Evolutionary conservation across 2,113 vertebrate genomes (phyloP).

Genomic region (Marcusenius ussheri): DNA sequence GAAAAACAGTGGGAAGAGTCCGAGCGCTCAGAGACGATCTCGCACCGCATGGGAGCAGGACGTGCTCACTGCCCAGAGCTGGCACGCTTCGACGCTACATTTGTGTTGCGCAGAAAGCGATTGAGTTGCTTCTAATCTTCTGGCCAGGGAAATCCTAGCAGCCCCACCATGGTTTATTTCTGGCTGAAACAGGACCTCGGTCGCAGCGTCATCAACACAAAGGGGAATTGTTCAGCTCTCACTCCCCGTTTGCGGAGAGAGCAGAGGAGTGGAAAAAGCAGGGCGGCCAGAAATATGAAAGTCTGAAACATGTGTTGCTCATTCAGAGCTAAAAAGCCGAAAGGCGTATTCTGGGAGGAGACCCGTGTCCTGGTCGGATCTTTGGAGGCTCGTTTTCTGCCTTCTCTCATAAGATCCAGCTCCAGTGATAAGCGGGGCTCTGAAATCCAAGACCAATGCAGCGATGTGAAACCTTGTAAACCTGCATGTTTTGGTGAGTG

Average conservation of each 20-base stretch:
- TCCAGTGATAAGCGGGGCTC: background rate
- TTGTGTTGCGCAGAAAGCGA: background rate
- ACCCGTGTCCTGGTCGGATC: slow-evolving; percentile 11
- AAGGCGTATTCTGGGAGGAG: slow-evolving; percentile 28
- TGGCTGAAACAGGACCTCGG: background rate
- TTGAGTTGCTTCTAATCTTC: background rate
- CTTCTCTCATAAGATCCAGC: background rate
- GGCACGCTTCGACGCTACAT: background rate
- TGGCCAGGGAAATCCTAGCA: slow-evolving; percentile 22
- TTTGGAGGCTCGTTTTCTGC: slow-evolving; percentile 16
- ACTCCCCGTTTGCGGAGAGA: slow-evolving; percentile 11
- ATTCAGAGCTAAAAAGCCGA: slow-evolving; percentile 46
- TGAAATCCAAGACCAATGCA: background rate
- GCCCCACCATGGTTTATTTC: slow-evolving; percentile 1
- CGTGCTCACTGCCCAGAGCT: background rate
- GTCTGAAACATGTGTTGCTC: slow-evolving; percentile 50
- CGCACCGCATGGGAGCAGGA: background rate
- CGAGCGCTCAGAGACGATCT: background rate
- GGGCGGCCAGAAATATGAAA: slow-evolving; percentile 13
- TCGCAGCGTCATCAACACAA: slow-evolving; percentile 21
- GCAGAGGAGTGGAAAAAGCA: slow-evolving; percentile 17
- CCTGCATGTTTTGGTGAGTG: background rate
- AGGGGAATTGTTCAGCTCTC: slow-evolving; percentile 28
- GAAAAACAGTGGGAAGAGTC: background rate
- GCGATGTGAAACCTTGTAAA: background rate